Percentiles rank a stretch among this genome's conserved stretches.
Evolutionary conservation across 2,113 vertebrate species (phyloP).

Genomic region (Ariopsis seemanni): DNA sequence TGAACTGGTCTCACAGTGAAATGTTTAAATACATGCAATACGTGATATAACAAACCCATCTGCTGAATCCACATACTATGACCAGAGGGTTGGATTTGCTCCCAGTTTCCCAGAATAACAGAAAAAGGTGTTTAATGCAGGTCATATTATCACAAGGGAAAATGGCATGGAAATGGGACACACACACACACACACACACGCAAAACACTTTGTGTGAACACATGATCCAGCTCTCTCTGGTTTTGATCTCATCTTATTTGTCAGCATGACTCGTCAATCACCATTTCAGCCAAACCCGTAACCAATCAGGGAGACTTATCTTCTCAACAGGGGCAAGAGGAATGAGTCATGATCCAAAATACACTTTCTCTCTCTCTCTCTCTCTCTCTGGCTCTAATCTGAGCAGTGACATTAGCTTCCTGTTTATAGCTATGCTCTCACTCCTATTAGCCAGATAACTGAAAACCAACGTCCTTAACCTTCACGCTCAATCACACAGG

Average conservation of each 20-base stretch:
- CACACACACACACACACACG: not conserved
- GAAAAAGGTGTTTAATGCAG: not conserved
- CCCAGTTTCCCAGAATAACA: not conserved
- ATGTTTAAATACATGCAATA: no score
- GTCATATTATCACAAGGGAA: not conserved
- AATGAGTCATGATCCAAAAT: slow-evolving; percentile 8
- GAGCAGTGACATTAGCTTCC: slow-evolving; percentile 50
- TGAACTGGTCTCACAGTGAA: not conserved
- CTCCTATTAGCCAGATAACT: slow-evolving; percentile 31
- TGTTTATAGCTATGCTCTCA: slow-evolving; percentile 50
- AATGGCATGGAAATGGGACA: not conserved
- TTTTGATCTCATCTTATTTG: not conserved
- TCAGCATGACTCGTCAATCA: slow-evolving; percentile 21
- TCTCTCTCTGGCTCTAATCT: slow-evolving; percentile 28
- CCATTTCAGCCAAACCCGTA: not conserved
- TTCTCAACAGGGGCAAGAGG: not conserved
- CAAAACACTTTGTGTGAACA: not conserved
- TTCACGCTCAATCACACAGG: slow-evolving; percentile 23
- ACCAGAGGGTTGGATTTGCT: slow-evolving; percentile 12
- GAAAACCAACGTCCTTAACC: slow-evolving; percentile 39
- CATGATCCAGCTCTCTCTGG: not conserved
- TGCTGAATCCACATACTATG: not conserved
- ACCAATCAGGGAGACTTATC: slow-evolving; percentile 16
- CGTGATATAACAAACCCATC: not conserved
- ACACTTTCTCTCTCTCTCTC: not conserved